phyloP scores from a whole-genome alignment of 2,797 vertebrate species.

The Sebastes reedi region DNA sequence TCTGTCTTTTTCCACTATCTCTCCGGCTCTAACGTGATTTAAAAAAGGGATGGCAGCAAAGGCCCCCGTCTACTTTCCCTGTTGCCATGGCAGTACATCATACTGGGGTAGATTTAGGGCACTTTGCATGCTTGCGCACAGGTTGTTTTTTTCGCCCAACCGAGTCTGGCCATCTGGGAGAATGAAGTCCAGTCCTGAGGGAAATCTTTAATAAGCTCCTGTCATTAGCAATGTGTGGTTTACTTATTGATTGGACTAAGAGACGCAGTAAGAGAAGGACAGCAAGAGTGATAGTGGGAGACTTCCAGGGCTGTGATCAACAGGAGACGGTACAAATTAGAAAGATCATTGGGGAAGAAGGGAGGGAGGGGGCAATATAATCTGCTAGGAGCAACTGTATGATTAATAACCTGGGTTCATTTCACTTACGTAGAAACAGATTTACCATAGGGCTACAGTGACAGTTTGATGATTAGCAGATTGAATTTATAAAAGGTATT shows the following conservation, averaged over 20 bases:
- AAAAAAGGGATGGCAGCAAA: conserved; percentile 24
- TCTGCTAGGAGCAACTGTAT: conserved; percentile 46
- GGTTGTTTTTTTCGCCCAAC: conserved; percentile 67
- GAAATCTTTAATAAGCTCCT: conserved; percentile 75
- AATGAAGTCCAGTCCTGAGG: conserved; percentile 60
- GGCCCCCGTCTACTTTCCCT: conserved; percentile 32
- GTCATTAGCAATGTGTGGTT: conserved; percentile 70
- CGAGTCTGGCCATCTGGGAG: conserved; percentile 56
- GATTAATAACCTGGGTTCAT: conserved; percentile 26
- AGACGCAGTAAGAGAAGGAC: conserved; percentile 14
- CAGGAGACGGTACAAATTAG: conserved; percentile 60
- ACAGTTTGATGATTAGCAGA: not conserved
- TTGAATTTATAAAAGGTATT: conserved; percentile 34
- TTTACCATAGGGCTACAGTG: not conserved
- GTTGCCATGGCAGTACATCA: conserved; percentile 68
- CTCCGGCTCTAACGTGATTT: conserved; percentile 18
- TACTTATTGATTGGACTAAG: conserved; percentile 71
- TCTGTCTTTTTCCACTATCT: not conserved
- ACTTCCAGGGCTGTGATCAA: conserved; percentile 66
- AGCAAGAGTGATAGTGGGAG: conserved; percentile 26
- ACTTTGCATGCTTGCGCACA: conserved; percentile 71
- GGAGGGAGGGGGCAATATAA: conserved; percentile 2
- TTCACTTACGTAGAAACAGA: conserved; percentile 43
- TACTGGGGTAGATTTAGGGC: conserved; percentile 52
- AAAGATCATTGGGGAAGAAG: conserved; percentile 38